Conservation (phyloP, 1,140 invertebrate genomes). For the Zeugodacus cucurbitae region DNA sequence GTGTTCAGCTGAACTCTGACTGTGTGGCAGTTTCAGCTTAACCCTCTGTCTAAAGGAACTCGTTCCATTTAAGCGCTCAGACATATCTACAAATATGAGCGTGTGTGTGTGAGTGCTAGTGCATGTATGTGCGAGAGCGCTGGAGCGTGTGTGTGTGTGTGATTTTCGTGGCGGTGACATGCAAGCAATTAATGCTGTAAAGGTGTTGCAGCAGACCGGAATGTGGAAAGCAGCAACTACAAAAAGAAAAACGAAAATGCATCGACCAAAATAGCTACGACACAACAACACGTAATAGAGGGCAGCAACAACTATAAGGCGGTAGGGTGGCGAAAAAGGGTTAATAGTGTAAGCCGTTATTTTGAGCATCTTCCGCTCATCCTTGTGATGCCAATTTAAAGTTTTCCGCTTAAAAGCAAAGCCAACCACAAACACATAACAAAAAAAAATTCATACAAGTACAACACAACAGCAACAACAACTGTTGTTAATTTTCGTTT, state of each 20-base stretch:
- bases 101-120: not conserved
- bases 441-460: not conserved
- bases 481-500: not conserved
- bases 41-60: not conserved
- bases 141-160: not conserved
- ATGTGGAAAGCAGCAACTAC: not conserved
- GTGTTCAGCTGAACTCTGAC: not conserved
- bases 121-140: too few relatives aligned
- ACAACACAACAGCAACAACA: not conserved
- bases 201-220: conserved; percentile 29
- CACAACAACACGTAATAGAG: not conserved
- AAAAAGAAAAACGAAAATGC: not conserved
- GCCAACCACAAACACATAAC: not conserved
- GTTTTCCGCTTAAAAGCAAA: conserved; percentile 5
- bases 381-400: conserved; percentile 17
- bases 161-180: not conserved
- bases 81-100: not conserved
- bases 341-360: not conserved
- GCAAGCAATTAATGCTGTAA: conserved; percentile 24
- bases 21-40: not conserved
- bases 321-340: not conserved
- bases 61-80: not conserved
- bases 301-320: not conserved
- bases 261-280: not conserved
- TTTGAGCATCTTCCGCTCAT: not conserved